These are phyloP conservation scores for Drosophila arizonae DNA, from an alignment of 1,140 invertebrate genomes.

Conservation along the genomic window DNA sequence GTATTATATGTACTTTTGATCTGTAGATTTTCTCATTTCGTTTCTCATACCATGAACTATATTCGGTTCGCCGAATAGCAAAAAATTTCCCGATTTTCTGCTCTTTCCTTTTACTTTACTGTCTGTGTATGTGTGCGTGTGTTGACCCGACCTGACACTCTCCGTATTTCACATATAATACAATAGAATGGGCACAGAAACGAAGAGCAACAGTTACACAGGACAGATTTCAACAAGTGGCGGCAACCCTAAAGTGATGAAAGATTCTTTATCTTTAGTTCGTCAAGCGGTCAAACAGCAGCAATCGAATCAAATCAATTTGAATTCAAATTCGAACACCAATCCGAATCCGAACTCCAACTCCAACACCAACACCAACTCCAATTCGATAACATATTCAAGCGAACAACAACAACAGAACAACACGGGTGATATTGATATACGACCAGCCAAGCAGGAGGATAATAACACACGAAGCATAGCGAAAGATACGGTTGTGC, in stretches of 20 bases:
- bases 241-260: constrained; percentile 81
- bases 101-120: background rate
- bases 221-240: constrained; percentile 81
- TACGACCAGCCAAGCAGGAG: constrained; percentile 39
- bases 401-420: constrained; percentile 19
- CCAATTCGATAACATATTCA: constrained; percentile 24
- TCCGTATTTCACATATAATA: constrained; percentile 75
- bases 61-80: too few relatives aligned
- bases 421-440: constrained; percentile 46
- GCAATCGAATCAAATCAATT: constrained; percentile 68
- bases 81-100: background rate
- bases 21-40: background rate
- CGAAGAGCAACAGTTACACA: constrained; percentile 80
- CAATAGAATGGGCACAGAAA: constrained; percentile 83
- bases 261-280: constrained; percentile 79
- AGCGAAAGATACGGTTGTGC: constrained; percentile 60
- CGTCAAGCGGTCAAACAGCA: constrained; percentile 73
- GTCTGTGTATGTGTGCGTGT: constrained; percentile 23
- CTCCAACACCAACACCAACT: constrained; percentile 31
- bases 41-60: background rate
- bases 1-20: background rate
- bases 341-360: constrained; percentile 54
- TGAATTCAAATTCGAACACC: constrained; percentile 44
- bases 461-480: constrained; percentile 22
- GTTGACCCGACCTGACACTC: constrained; percentile 76